A percentile compares a stretch with the other conserved stretches of the same genome.
These are phyloP conservation scores for Drosophila baimaii DNA, from an alignment of 1,140 invertebrate genomes.

Conservation along the genomic window DNA sequence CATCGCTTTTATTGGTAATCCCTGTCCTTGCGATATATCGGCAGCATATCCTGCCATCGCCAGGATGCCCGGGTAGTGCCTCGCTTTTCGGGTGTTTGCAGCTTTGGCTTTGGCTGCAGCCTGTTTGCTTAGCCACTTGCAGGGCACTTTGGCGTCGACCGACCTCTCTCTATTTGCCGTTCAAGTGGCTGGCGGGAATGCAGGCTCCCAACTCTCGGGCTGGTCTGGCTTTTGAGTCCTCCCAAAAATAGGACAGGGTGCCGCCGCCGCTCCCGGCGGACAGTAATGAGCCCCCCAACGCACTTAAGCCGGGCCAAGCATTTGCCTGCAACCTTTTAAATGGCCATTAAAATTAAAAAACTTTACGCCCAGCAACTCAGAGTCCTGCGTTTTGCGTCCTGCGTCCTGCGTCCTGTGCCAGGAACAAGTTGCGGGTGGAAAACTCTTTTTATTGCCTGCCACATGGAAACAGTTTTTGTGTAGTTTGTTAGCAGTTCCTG, in stretches of 20 bases:
- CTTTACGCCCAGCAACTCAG: conserved; percentile 50
- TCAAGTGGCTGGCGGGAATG: conserved; percentile 21
- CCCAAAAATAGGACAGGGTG: neutral
- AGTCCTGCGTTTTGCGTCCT: no score
- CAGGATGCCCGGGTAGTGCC: neutral
- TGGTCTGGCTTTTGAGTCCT: conserved; percentile 6
- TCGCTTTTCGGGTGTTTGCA: conserved; percentile 24
- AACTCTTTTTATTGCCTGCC: conserved; percentile 66
- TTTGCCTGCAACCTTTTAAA: conserved; percentile 65
- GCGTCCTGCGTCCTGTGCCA: neutral
- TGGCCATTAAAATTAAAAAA: conserved; percentile 77
- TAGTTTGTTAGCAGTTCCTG: no score
- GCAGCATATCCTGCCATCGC: neutral
- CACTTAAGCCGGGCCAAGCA: conserved; percentile 37
- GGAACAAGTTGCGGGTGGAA: conserved; percentile 56
- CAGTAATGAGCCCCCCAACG: conserved; percentile 24
- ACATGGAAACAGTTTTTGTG: conserved; percentile 62
- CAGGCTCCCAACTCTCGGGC: neutral
- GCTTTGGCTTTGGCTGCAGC: conserved; percentile 22
- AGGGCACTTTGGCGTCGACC: conserved; percentile 29
- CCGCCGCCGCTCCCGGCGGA: neutral
- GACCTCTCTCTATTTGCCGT: conserved; percentile 18
- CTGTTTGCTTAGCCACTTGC: conserved; percentile 53
- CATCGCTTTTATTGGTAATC: no score
- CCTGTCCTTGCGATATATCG: no score